These are phyloP conservation scores for Scatophagus argus DNA, from an alignment of 2,113 vertebrate genomes.

Conservation along the genomic window DNA sequence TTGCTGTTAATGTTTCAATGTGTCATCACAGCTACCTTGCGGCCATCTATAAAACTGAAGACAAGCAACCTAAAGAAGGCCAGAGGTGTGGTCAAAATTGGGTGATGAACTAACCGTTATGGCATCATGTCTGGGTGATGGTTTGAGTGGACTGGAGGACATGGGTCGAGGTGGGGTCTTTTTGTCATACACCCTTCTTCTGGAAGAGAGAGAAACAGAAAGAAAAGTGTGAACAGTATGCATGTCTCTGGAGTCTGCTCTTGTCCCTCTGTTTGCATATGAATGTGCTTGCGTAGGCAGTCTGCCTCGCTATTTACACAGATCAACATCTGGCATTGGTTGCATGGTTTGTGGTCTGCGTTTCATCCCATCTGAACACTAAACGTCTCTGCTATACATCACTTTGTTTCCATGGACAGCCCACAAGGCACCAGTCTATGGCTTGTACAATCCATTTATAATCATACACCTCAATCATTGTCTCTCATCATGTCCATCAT, in stretches of 20 bases:
- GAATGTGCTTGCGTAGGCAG: slow-evolving; percentile 64
- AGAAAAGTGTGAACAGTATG: slow-evolving; percentile 8
- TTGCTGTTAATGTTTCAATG: slow-evolving; percentile 31
- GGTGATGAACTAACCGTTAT: slow-evolving; percentile 62
- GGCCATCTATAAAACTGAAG: slow-evolving; percentile 12
- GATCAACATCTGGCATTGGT: slow-evolving; percentile 72
- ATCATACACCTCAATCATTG: slow-evolving; percentile 43
- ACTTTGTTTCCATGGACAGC: slow-evolving; percentile 52
- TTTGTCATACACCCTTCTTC: slow-evolving; percentile 78
- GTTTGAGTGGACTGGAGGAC: slow-evolving; percentile 74
- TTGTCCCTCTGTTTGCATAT: slow-evolving; percentile 44
- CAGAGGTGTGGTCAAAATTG: background rate
- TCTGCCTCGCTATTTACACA: slow-evolving; percentile 53
- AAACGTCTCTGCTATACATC: slow-evolving; percentile 62
- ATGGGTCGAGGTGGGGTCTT: slow-evolving; percentile 69
- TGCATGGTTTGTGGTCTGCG: slow-evolving; percentile 68
- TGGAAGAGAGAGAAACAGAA: slow-evolving; percentile 63
- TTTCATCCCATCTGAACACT: slow-evolving; percentile 70
- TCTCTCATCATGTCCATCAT: slow-evolving; percentile 47
- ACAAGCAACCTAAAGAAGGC: background rate
- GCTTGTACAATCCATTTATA: slow-evolving; percentile 36
- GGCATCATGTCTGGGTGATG: slow-evolving; percentile 69
- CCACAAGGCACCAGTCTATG: slow-evolving; percentile 26
- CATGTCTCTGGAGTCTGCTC: slow-evolving; percentile 33
- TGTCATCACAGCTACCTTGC: slow-evolving; percentile 34